Percentiles rank a stretch among this genome's conserved stretches.
phyloP scores from a whole-genome alignment of 2,113 vertebrate species.

The Mustela lutreola region DNA sequence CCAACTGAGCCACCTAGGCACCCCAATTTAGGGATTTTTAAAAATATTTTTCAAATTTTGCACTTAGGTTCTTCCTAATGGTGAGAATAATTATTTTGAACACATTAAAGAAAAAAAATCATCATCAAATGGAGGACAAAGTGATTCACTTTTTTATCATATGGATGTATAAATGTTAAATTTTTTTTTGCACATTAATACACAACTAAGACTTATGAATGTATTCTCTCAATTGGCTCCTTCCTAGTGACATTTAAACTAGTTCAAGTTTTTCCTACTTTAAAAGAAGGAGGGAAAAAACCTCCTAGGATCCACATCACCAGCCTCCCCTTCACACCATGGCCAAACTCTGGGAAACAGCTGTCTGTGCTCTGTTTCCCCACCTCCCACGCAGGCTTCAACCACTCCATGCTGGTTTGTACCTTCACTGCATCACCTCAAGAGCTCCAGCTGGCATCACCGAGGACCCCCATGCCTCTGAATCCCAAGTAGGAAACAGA shows the following conservation, averaged over 20 bases:
- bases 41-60: constrained; percentile 58
- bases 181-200: not conserved
- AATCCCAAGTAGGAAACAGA: not conserved
- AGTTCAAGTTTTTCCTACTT: constrained; percentile 6
- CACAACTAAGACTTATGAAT: constrained; percentile 43
- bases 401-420: not conserved
- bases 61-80: constrained; percentile 36
- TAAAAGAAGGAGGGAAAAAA: not conserved
- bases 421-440: not conserved
- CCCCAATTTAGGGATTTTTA: not conserved
- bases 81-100: constrained; percentile 30
- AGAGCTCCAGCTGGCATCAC: not conserved
- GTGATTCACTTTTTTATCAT: not conserved
- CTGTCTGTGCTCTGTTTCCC: not conserved
- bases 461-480: not conserved
- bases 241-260: constrained; percentile 41
- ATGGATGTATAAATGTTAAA: not conserved
- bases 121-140: not conserved
- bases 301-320: not conserved
- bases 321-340: not conserved
- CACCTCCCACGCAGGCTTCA: not conserved
- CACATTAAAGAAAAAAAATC: not conserved
- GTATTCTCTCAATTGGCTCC: not conserved
- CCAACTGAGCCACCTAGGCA: too few species aligned
- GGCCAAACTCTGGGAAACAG: not conserved